Evolutionary conservation across 1,140 invertebrate genomes (phyloP).

Genomic region (Phthorimaea operculella): DNA sequence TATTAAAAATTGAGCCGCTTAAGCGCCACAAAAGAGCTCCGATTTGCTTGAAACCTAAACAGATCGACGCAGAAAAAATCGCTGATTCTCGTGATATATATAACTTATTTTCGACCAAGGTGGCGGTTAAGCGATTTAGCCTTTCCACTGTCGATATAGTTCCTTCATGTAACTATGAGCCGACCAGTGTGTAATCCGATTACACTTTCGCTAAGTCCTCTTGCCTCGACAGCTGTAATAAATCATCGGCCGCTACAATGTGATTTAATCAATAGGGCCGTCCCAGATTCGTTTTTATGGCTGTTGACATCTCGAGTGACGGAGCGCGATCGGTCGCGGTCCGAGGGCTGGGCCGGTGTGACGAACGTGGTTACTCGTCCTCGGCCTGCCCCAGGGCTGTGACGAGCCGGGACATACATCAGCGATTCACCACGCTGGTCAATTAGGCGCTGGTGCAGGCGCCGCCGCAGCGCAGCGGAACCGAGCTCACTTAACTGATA

Average conservation of each 20-base stretch:
- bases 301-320: conserved; percentile 2
- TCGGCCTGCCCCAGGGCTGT: conserved; percentile 18
- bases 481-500: conserved; percentile 8
- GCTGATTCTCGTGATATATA: no score
- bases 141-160: no score
- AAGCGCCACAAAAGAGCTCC: no score
- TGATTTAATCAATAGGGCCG: neutral
- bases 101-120: no score
- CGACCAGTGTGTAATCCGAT: neutral
- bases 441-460: conserved; percentile 34
- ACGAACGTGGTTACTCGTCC: conserved; percentile 23
- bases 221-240: neutral
- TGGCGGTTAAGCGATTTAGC: no score
- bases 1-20: no score
- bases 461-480: conserved; percentile 22
- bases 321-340: neutral
- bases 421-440: conserved; percentile 43
- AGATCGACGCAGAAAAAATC: no score
- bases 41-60: no score
- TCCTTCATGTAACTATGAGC: neutral
- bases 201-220: neutral
- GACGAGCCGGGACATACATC: conserved; percentile 29
- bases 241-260: neutral
- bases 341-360: conserved; percentile 20
- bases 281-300: neutral